phyloP scores from a whole-genome alignment of 2,113 vertebrate genomes.

The Alligator mississippiensis region DNA sequence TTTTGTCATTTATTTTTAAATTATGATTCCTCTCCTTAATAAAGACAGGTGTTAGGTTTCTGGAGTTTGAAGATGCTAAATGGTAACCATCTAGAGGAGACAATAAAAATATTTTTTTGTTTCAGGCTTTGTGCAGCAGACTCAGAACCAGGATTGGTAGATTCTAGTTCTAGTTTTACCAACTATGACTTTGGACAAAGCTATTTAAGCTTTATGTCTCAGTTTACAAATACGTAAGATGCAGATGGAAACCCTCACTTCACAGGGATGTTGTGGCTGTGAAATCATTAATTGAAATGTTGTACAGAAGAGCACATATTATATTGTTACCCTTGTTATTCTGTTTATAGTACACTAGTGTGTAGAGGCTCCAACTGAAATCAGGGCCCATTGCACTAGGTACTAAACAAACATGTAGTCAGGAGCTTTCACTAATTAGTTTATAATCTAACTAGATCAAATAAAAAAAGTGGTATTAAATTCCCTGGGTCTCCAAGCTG shows the following conservation, averaged over 20 bases:
- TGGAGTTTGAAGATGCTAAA: not conserved
- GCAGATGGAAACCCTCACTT: not conserved
- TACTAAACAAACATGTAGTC: not conserved
- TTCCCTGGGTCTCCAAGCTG: too few species aligned
- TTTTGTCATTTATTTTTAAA: not conserved
- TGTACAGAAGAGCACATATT: not conserved
- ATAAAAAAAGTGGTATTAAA: not conserved
- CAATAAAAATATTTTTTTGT: not conserved
- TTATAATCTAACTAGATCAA: not conserved
- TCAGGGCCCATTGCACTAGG: not conserved
- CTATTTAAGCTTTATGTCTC: not conserved
- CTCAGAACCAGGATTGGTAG: not conserved
- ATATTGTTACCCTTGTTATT: not conserved
- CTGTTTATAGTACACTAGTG: not conserved
- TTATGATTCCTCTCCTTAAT: not conserved
- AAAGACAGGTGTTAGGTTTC: not conserved
- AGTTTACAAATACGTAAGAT: not conserved
- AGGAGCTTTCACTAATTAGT: not conserved
- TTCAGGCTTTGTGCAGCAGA: not conserved
- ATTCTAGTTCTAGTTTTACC: fast-evolving
- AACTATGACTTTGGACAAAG: not conserved
- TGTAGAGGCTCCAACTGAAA: not conserved
- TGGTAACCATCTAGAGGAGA: not conserved
- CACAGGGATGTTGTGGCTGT: not conserved
- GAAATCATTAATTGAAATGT: not conserved